Base-by-base conservation (phyloP, 2,888 invertebrate genomes). In the Suillia variegata region DNA sequence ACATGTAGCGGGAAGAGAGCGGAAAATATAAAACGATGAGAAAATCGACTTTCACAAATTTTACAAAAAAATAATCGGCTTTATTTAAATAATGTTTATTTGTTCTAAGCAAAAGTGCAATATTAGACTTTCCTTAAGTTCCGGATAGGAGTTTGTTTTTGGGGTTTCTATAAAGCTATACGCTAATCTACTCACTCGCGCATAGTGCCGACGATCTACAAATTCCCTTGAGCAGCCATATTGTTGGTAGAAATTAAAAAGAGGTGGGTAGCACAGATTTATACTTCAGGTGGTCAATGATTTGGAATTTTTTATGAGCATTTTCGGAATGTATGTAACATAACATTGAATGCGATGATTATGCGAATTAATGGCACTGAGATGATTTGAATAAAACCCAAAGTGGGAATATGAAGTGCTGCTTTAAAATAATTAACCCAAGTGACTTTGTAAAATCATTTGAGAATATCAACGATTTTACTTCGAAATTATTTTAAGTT, bases 181-280 rank as follows among this genome's bases (percentile, higher is more conserved):
- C n/a, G n/a, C n/a, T n/a, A n/a, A n/a, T n/a, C 59, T 79, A 82
- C 84, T 89, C 85, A 90, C 90, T 86, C 75, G 89, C 88, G 79
- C 90, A 90, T 64, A 89, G 82, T 54, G 89, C 89, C 61, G 90
- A 89, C 61, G 90, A 90, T 80, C 89, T 85, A 84, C 90, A 90
- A 77, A 90, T 87, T 85, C 89, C 90, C 90, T 84, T 79, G 69
- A 74, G 77, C 79, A 80, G 80, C 70, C 81, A 80, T 80, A 80
- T 80, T 78, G 76, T 75, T 73, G 74, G 68, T 70, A 77, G 71
- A 63, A 66, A 70, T 62, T 52, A 58, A 67, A 63, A 58, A 58
- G 55, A 51, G 60, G 58, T 64, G 22, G 59, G 55, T 66, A 66
- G 71, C 61, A 74, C 62, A 66, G 69, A 68, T 77, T 74, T 77